Evolutionary conservation across 2,113 vertebrate genomes (phyloP), one percentile per base, ranked within the genome.

Genomic region (Proterorhinus semilunaris): DNA sequence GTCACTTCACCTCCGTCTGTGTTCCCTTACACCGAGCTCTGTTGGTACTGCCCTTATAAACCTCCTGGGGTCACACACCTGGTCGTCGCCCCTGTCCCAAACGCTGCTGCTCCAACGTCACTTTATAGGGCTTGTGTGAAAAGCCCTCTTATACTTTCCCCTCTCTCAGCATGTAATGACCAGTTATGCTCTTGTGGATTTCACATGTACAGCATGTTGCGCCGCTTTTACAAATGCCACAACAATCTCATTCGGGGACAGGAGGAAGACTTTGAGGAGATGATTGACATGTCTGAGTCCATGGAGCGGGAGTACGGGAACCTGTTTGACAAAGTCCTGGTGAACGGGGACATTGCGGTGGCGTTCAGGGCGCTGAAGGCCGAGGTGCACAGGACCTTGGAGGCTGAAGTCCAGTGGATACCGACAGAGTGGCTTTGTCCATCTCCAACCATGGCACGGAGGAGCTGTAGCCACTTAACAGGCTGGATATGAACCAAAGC

Each of bases 221-320:
- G 49, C 62, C 72, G 57, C 62, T 65, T 66, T 42, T 59, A 16
- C n/a, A 64, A 79, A 65, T 44, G 44, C 13, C 53, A 55, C 66
- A 15, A 70, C 10, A 12, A 11, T 53, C 1, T 55, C 71, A 8
- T 76, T 69, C n/a, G 57, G 67, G 81, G 83, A 57, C 88, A 99
- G 96, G 96, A 99, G 82, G 95, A 94, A 83, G 95, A 98, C 72
- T 96, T 98, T 81, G 91, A 96, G 57, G 94, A 96, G 73, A 97
- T 99, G 95, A 94, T 96, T 69, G 89, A 88, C 82, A 91, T 86
- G 62, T 93, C 95, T 76, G 93, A 95, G 11, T 82, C 91, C 73
- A 95, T 95, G 92, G 96, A 96, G 84, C 91, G 53, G 74, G 93
- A 95, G 62, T 94, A 93, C 0, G 92, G 93, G 45, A 93, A 95